These are phyloP conservation scores for Pseudomyrmex concolor DNA, from an alignment of 1,140 invertebrate species.

Conservation along the genomic window DNA sequence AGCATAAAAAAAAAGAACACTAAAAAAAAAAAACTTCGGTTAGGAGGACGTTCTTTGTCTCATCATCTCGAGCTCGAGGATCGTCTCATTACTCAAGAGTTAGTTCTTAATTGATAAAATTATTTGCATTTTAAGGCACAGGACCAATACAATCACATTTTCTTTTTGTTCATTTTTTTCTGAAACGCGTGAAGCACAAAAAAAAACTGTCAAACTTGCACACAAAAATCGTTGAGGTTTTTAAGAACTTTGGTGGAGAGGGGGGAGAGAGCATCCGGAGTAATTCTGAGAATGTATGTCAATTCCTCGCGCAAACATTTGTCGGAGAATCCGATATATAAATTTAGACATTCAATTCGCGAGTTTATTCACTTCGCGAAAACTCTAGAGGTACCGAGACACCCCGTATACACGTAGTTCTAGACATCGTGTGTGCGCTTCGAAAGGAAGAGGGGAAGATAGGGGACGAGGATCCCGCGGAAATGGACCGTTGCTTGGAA, in stretches of 20 bases:
- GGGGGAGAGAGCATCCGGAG: not conserved
- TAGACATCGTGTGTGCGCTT: conserved; percentile 30
- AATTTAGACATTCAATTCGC: conserved; percentile 33
- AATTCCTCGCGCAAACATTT: conserved; percentile 43
- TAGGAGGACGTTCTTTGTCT: not conserved
- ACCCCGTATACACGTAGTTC: conserved; percentile 23
- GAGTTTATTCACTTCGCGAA: conserved; percentile 18
- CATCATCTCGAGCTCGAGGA: too few relatives aligned
- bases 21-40: not conserved
- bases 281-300: conserved; percentile 33
- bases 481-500: conserved; percentile 57
- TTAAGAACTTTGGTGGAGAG: not conserved
- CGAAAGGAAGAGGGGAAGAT: not conserved
- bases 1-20: not conserved
- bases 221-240: not conserved
- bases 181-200: too few relatives aligned
- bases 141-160: too few relatives aligned
- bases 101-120: too few relatives aligned
- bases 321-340: not conserved
- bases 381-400: conserved; percentile 8
- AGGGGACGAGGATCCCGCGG: conserved; percentile 18
- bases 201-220: too few relatives aligned
- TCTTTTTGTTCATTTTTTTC: too few relatives aligned
- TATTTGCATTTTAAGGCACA: too few relatives aligned
- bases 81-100: too few relatives aligned